Conservation (phyloP, 1,140 invertebrate genomes). For the Thaumatotibia leucotreta region DNA sequence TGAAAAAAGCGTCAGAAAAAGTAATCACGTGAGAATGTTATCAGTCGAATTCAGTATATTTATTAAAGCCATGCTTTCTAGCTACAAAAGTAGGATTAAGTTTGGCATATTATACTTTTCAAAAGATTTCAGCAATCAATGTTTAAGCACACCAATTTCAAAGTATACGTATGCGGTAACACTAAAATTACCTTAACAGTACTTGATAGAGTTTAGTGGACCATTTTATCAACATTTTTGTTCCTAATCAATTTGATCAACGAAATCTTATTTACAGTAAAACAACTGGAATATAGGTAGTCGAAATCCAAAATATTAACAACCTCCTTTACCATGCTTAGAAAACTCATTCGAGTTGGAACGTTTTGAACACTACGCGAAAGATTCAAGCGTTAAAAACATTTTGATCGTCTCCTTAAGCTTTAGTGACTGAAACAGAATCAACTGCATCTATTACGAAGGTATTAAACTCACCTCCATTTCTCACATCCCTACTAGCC, state of each 20-base stretch:
- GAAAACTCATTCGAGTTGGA: slow-evolving; percentile 12
- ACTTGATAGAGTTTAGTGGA: slow-evolving; percentile 69
- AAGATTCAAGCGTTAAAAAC: slow-evolving; percentile 4
- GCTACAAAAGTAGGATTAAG: slow-evolving; percentile 53
- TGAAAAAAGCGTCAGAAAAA: slow-evolving; percentile 10
- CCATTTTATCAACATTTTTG: slow-evolving; percentile 60
- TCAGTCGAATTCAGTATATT: slow-evolving; percentile 50
- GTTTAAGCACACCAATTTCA: slow-evolving; percentile 47
- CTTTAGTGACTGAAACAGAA: neutral
- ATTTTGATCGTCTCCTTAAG: neutral
- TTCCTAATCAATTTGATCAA: slow-evolving; percentile 39
- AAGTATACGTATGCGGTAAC: slow-evolving; percentile 54
- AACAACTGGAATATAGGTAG: slow-evolving; percentile 34
- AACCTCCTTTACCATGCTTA: slow-evolving; percentile 15
- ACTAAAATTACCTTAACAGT: slow-evolving; percentile 51
- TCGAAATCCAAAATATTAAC: slow-evolving; percentile 30
- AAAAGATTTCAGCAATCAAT: slow-evolving; percentile 28
- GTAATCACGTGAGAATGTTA: slow-evolving; percentile 18
- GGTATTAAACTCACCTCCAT: neutral
- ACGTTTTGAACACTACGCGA: slow-evolving; percentile 11
- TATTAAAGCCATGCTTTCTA: slow-evolving; percentile 62
- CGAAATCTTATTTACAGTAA: slow-evolving; percentile 37
- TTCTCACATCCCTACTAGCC: neutral
- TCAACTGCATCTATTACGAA: neutral
- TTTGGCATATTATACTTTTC: slow-evolving; percentile 54